phyloP scores from a whole-genome alignment of 2,113 vertebrate genomes.

The Micronycteris hirsuta region DNA sequence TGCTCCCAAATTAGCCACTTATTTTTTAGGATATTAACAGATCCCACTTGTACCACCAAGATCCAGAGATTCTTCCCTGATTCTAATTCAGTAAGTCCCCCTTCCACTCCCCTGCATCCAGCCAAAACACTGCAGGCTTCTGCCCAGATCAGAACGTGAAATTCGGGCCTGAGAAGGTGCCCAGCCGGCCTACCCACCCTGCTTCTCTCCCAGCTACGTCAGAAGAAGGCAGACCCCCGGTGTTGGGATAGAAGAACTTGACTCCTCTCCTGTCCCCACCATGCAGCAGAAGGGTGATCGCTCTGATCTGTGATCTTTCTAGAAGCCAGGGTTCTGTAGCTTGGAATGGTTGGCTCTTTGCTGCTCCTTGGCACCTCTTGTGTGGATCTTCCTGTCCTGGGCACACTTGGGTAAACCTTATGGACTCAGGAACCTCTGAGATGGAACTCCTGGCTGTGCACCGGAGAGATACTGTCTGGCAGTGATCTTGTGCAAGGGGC shows the following conservation, averaged over 20 bases:
- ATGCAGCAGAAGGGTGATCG: neutral
- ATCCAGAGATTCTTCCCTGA: neutral
- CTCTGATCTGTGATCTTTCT: neutral
- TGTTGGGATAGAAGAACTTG: neutral
- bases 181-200: neutral
- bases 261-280: neutral
- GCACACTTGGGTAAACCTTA: neutral
- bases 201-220: neutral
- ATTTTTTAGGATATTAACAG: conserved; percentile 34
- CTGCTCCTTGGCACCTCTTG: neutral
- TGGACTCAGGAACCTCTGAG: neutral
- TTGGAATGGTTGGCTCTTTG: neutral
- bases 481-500: neutral
- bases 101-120: neutral
- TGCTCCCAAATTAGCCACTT: neutral
- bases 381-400: neutral
- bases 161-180: neutral
- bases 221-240: neutral
- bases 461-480: neutral
- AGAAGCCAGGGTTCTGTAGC: neutral
- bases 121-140: neutral
- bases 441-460: neutral
- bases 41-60: neutral
- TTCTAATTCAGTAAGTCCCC: neutral
- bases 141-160: neutral